Evolutionary conservation across 2,797 vertebrate species (phyloP), one percentile per base, ranked within the genome.

Genomic region (Aselliscus stoliczkanus): DNA sequence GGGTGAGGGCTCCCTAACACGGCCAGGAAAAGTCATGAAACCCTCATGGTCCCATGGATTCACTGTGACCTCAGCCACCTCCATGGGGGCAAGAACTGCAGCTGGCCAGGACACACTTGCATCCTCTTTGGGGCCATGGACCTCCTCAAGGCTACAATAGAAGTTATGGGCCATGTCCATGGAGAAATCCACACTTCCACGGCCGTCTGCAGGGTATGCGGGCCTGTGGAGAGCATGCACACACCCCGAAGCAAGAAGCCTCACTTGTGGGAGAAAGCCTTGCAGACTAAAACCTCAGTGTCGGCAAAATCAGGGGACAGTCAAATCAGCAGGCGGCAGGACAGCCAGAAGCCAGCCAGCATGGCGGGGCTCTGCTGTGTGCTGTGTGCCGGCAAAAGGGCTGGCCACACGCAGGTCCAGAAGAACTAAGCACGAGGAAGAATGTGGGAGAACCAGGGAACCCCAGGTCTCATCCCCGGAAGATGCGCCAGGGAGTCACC

Each of bases 311-410:
- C 10, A 0, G 54, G 50, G 9, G 64, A 47, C 27, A 3, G 18
- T 1, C 42, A 1, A 3, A 21, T 1, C 42, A 1, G 25, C 7
- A 12, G 15, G 29, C 0, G 1, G 39, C 34, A 44, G 52, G 27
- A 14, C 27, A 23, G 9, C 18, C 14, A 0, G 31, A 56, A n/a
- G 31, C 17, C 88, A 79, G 3, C 10, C 75, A 23, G 67, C 42
- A 5, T 7, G 1, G 25, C 15, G 0, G 29, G 50, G 29, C 6
- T 0, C 77, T 4, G 0, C 4, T 2, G 0, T 1, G 2, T 1
- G 13, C 75, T 5, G 11, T 14, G 20, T 6, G 11, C 23, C 29
- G 4, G 52, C 5, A 3, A 67, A 17, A 2, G 29, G 21, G 23
- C 50, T 4, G 17, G 5, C 15, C 75, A 9, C 42, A 10, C 56